phyloP scores from a whole-genome alignment of 2,797 vertebrate species.

The Lindbergichthys nudifrons region DNA sequence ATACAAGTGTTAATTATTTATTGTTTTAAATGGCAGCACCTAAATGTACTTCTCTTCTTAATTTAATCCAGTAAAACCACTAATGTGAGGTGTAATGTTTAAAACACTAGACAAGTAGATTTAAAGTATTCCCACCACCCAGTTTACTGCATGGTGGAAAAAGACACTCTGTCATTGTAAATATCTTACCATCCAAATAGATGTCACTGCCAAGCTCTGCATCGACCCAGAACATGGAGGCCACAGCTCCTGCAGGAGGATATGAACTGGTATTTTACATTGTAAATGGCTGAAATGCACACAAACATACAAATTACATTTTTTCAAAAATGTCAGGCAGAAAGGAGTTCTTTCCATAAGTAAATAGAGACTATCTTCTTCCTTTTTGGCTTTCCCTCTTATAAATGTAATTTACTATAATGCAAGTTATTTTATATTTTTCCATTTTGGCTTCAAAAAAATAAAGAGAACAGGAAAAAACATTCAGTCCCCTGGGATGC shows the following conservation, averaged over 20 bases:
- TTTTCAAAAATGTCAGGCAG: neutral
- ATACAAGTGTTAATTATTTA: neutral
- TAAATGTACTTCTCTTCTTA: neutral
- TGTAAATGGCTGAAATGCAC: neutral
- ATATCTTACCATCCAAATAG: constrained; percentile 94
- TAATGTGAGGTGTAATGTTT: neutral
- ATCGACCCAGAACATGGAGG: constrained; percentile 98
- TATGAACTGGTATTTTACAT: constrained; percentile 1
- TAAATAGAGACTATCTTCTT: neutral
- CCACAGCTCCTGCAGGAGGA: constrained; percentile 89
- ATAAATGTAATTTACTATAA: neutral
- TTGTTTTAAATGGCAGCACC: neutral
- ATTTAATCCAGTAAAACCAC: neutral
- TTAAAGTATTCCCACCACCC: neutral
- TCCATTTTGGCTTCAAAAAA: neutral
- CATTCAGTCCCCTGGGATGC: no score
- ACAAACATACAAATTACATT: neutral
- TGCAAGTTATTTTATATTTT: neutral
- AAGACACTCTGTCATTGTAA: neutral
- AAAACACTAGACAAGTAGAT: neutral
- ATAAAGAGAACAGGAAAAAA: no score
- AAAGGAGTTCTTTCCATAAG: neutral
- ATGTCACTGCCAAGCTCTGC: constrained; percentile 97
- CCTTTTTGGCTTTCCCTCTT: neutral
- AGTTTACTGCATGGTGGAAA: neutral